These are phyloP conservation scores for Tangara arthus DNA, from an alignment of 2,797 vertebrate species.

Conservation along the genomic window DNA sequence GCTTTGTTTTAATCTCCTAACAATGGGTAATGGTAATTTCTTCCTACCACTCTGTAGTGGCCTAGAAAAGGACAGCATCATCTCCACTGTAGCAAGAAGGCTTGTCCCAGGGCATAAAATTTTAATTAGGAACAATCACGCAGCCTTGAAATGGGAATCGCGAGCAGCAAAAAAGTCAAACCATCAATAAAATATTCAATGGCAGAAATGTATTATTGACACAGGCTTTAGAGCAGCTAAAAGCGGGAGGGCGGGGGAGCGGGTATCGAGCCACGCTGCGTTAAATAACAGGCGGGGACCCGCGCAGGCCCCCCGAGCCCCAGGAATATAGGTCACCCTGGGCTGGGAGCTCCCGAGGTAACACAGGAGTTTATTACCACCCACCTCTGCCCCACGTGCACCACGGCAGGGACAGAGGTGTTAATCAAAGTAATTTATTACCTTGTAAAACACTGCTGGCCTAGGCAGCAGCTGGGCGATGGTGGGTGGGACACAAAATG, in stretches of 20 bases:
- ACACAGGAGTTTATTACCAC: background rate
- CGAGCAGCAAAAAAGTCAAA: slow-evolving; percentile 56
- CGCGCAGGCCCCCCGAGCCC: accelerated
- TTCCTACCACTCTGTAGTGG: slow-evolving; percentile 22
- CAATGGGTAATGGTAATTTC: slow-evolving; percentile 47
- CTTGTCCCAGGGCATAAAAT: slow-evolving; percentile 67
- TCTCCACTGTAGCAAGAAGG: slow-evolving; percentile 50
- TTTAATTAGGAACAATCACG: slow-evolving; percentile 70
- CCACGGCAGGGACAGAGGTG: background rate
- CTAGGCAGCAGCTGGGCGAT: background rate
- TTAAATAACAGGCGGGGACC: background rate
- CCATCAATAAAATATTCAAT: slow-evolving; percentile 74
- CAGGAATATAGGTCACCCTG: background rate
- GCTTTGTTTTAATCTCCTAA: slow-evolving; percentile 52
- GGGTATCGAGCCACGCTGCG: background rate
- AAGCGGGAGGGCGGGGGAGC: background rate
- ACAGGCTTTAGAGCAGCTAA: slow-evolving; percentile 33
- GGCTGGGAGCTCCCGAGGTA: background rate
- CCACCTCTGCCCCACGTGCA: background rate
- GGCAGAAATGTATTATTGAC: slow-evolving; percentile 68
- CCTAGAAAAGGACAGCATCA: slow-evolving; percentile 62
- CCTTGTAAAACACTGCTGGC: background rate
- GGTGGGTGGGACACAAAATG: background rate
- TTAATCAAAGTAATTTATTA: slow-evolving; percentile 4
- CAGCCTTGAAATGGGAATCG: slow-evolving; percentile 66